A percentile compares a stretch with the other conserved stretches of the same genome.
Conservation (phyloP, 2,797 vertebrate genomes). For the Anomalospiza imberbis region DNA sequence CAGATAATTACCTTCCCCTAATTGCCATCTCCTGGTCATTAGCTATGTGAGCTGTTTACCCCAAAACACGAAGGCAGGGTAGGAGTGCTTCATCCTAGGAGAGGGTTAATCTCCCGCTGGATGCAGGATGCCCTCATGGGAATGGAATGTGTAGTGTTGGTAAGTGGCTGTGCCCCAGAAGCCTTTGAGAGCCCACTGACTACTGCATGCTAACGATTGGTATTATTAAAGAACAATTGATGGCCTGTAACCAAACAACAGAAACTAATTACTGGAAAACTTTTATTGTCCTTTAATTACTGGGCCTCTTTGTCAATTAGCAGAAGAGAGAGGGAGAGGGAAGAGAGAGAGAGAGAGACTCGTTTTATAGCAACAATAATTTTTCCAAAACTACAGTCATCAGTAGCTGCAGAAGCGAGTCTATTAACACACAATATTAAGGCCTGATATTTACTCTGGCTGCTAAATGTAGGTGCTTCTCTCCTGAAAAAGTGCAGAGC, state of each 20-base stretch:
- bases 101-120: slow-evolving; percentile 73
- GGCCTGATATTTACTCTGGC: slow-evolving; percentile 52
- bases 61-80: not conserved
- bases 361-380: slow-evolving; percentile 62
- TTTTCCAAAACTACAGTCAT: slow-evolving; percentile 55
- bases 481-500: slow-evolving; percentile 10
- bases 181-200: slow-evolving; percentile 78
- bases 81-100: slow-evolving; percentile 59
- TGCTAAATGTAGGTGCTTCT: slow-evolving; percentile 52
- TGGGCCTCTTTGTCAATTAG: slow-evolving; percentile 80
- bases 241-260: slow-evolving; percentile 88
- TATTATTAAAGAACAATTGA: slow-evolving; percentile 96
- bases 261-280: slow-evolving; percentile 93
- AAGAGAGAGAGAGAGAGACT: not conserved
- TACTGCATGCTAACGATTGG: slow-evolving; percentile 87
- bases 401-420: slow-evolving; percentile 54
- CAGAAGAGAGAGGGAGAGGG: slow-evolving; percentile 51
- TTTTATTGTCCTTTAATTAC: slow-evolving; percentile 92
- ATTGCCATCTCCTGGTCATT: not conserved
- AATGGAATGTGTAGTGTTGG: slow-evolving; percentile 95
- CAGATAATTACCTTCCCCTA: not conserved
- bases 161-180: slow-evolving; percentile 85
- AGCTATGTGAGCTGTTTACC: slow-evolving; percentile 29
- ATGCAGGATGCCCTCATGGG: slow-evolving; percentile 85
- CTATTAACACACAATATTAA: slow-evolving; percentile 65